Base-by-base conservation (phyloP, 2,888 invertebrate genomes). In the Melanostoma mellinum region DNA sequence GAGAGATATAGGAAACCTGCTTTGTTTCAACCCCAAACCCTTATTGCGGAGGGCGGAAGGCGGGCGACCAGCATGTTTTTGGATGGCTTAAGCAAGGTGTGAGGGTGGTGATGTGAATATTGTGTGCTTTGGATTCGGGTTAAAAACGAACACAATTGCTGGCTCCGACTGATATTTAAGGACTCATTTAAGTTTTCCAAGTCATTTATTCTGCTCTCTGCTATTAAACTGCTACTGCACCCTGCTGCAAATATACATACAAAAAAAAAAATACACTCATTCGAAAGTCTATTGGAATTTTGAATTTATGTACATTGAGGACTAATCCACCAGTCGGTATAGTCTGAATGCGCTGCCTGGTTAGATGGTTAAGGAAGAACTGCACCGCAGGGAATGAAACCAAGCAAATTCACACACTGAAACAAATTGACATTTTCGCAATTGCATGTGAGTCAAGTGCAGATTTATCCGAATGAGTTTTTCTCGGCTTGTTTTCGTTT, bases 391-490 rank as follows among this genome's bases (percentile, higher is more conserved):
- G 50, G 48, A 63, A 38, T 40, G 40, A 40, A 40, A 65, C 50
- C 50, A 30, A 80, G 69, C 56, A 56, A 10, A 69, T 80, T 80
- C 79, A 80, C 75, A 75, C 74, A 63, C 69, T 80, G 74, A 74
- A 75, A 75, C 79, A 74, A 80, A 69, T 74, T 80, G 79, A 80
- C 79, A 80, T 80, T 80, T 80, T 80, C 56, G 69, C 79, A 80
- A 80, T 80, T 80, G 68, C 74, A 80, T 69, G 50, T 61, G 56
- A 74, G 74, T 80, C 75, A 74, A 80, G 63, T 74, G 50, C 74
- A 80, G 79, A 80, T 80, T 79, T 68, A 79, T 79, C 60, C 53
- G 60, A 79, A 60, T 73, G 60, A 52, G 52, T 78, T 78, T 53
- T 60, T 53, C 65, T 58, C 4, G 33, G 20, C 42, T 36, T 53